Evolutionary conservation across 2,888 invertebrate species (phyloP).

Genomic region (Mesorhabditis spiculigera): DNA sequence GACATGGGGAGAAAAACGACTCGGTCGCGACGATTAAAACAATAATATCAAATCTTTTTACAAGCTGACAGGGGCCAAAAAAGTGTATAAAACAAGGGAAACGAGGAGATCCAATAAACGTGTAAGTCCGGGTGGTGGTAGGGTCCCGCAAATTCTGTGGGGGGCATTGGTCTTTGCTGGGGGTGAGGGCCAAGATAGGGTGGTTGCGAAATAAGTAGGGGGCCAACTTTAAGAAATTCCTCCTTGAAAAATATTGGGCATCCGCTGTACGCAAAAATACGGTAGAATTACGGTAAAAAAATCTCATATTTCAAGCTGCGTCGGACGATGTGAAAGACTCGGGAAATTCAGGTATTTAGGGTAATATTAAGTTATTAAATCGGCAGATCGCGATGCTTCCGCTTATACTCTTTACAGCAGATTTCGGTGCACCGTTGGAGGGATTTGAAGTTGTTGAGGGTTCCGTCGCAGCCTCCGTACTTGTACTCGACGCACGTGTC

Average conservation of each 20-base stretch:
- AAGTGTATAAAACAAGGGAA: not conserved
- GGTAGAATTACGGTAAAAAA: no score
- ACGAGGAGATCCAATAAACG: not conserved
- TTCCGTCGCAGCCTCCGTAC: constrained; percentile 55
- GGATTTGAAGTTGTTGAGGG: constrained; percentile 53
- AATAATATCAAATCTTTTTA: not conserved
- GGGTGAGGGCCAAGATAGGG: no score
- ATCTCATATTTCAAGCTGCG: no score
- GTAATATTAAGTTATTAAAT: not conserved
- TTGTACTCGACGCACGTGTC: constrained; percentile 51
- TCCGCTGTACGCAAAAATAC: no score
- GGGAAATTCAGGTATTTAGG: not conserved
- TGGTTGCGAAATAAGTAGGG: no score
- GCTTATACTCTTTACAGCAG: constrained; percentile 54
- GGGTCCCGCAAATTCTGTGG: not conserved
- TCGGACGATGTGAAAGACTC: not conserved
- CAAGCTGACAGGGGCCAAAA: no score
- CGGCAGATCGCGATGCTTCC: constrained; percentile 15
- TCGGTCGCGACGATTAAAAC: not conserved
- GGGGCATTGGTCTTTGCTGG: not conserved
- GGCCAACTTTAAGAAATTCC: no score
- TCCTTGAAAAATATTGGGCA: no score
- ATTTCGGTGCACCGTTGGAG: constrained; percentile 55
- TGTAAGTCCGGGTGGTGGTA: not conserved
- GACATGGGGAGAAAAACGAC: constrained; percentile 1